A percentile compares a stretch with the other conserved stretches of the same genome.
Conservation (phyloP, 2,797 vertebrate genomes). For the Crypturellus tataupa region DNA sequence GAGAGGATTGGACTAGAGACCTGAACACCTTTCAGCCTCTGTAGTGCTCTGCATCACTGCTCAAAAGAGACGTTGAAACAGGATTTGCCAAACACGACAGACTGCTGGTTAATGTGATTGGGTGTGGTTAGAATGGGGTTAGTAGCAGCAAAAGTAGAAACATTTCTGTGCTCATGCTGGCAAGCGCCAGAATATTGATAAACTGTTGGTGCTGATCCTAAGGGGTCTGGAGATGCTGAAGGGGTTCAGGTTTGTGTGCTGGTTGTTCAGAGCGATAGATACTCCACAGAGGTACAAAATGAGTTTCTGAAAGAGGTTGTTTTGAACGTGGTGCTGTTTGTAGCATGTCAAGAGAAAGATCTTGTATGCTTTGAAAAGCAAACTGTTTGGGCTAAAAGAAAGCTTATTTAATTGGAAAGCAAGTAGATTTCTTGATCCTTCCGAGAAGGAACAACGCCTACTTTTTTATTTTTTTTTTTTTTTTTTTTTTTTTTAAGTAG, state of each 20-base stretch:
- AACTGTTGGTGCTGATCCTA: neutral
- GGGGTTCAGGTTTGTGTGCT: neutral
- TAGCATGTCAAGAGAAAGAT: neutral
- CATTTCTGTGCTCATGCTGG: neutral
- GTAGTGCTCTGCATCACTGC: neutral
- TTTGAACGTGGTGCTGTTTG: neutral
- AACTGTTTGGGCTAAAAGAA: neutral
- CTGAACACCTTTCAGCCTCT: neutral
- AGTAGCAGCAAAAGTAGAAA: neutral
- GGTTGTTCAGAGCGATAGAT: neutral
- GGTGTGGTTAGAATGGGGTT: neutral
- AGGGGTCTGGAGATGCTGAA: neutral
- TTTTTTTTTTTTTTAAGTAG: constrained; percentile 35
- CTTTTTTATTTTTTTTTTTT: constrained; percentile 29
- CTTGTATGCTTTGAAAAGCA: neutral
- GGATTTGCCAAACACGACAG: neutral
- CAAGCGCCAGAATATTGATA: neutral
- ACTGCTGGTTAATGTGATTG: neutral
- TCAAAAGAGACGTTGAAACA: neutral
- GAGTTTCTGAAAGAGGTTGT: neutral
- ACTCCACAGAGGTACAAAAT: neutral
- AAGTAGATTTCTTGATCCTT: constrained; percentile 9
- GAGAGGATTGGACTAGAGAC: neutral
- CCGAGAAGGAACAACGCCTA: neutral
- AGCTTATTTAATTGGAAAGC: neutral